Evolutionary conservation across 1,140 invertebrate genomes (phyloP).

Genomic region (Cataglyphis hispanica): DNA sequence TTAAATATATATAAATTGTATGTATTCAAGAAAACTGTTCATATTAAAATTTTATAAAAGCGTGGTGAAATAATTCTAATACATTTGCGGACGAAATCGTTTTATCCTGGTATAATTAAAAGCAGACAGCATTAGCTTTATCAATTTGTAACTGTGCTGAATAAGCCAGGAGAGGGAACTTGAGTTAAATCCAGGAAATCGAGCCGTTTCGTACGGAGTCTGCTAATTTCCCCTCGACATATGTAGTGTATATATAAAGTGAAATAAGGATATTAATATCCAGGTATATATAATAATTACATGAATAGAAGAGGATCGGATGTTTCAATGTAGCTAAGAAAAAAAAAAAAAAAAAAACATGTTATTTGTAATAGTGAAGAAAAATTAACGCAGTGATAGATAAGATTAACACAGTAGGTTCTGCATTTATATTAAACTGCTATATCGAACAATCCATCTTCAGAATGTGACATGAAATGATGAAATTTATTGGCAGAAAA

Average conservation of each 20-base stretch:
- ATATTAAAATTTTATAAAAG: not conserved
- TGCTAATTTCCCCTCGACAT: constrained; percentile 49
- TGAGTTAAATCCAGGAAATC: constrained; percentile 61
- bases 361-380: not conserved
- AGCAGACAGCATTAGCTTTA: constrained; percentile 27
- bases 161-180: constrained; percentile 27
- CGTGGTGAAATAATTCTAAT: not conserved
- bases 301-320: not conserved
- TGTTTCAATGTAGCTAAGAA: not conserved
- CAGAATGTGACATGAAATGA: constrained; percentile 53
- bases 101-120: constrained; percentile 32
- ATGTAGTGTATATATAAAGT: not conserved
- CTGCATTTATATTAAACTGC: constrained; percentile 22
- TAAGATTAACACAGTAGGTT: constrained; percentile 27
- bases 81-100: not conserved
- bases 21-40: not conserved
- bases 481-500: constrained; percentile 57
- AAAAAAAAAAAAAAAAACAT: not conserved
- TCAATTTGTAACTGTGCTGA: constrained; percentile 37
- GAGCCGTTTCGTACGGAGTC: constrained; percentile 25
- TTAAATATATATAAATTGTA: not conserved
- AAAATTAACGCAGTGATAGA: constrained; percentile 20
- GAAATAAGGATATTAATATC: constrained; percentile 36
- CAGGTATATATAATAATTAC: not conserved
- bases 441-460: constrained; percentile 55